A percentile compares a stretch with the other conserved stretches of the same genome.
These are phyloP conservation scores for Simalia tracyae DNA, from an alignment of 2,797 vertebrate genomes.

Conservation along the genomic window DNA sequence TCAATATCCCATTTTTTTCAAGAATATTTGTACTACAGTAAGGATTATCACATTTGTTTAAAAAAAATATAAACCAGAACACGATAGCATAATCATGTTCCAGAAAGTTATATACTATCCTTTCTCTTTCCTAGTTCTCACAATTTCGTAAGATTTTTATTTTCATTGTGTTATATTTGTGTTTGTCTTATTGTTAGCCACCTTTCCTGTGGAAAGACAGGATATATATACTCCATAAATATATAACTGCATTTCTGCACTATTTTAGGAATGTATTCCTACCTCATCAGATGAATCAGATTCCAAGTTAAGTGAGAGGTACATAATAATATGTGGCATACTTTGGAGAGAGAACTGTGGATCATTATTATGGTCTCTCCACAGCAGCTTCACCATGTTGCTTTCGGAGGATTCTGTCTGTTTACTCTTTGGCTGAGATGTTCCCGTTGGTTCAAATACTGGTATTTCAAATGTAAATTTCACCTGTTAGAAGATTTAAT, in stretches of 20 bases:
- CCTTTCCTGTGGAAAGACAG: neutral
- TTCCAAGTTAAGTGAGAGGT: slow-evolving; percentile 87
- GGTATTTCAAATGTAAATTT: slow-evolving; percentile 89
- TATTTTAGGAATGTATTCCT: slow-evolving; percentile 57
- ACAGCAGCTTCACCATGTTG: slow-evolving; percentile 86
- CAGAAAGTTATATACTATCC: neutral
- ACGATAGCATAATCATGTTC: neutral
- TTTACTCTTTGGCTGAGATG: slow-evolving; percentile 58
- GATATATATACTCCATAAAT: neutral
- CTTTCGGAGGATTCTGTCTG: slow-evolving; percentile 72
- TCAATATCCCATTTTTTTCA: neutral
- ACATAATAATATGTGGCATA: slow-evolving; percentile 87
- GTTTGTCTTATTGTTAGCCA: neutral
- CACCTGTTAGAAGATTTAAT: slow-evolving; percentile 77
- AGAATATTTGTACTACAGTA: neutral
- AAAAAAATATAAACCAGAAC: neutral
- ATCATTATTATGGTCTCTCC: slow-evolving; percentile 77
- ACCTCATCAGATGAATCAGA: slow-evolving; percentile 88
- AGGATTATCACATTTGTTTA: neutral
- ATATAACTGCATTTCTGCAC: neutral
- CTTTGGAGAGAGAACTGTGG: slow-evolving; percentile 79
- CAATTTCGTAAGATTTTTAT: neutral
- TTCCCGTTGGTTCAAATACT: slow-evolving; percentile 61
- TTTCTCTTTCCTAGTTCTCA: neutral
- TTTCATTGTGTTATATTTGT: neutral